Percentiles rank a stretch among this genome's conserved stretches.
These are phyloP conservation scores for Ophion ellenae DNA, from an alignment of 2,888 invertebrate genomes.

Conservation along the genomic window DNA sequence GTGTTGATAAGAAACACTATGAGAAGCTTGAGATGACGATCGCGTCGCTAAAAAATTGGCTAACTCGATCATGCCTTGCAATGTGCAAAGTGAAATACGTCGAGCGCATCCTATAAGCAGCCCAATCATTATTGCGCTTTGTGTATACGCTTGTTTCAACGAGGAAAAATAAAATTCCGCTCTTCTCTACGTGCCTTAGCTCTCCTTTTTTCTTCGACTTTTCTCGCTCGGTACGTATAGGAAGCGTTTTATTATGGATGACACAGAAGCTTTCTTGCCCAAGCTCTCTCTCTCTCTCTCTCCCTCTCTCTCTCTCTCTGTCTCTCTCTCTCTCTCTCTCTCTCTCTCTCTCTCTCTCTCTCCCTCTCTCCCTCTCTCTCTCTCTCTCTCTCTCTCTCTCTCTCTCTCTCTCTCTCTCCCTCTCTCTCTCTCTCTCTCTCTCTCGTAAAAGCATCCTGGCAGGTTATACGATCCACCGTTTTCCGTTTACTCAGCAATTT, in stretches of 20 bases:
- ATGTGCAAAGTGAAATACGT: not conserved
- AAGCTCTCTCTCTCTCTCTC: conserved; percentile 6
- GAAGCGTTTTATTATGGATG: conserved; percentile 46
- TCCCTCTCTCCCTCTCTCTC: conserved; percentile 18
- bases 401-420: not conserved
- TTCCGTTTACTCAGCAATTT: conserved; percentile 68
- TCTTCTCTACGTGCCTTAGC: not conserved
- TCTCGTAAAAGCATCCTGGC: conserved; percentile 62
- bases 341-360: conserved; percentile 21
- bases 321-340: not conserved
- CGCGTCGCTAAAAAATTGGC: not conserved
- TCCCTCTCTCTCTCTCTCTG: conserved; percentile 18
- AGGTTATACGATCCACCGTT: conserved; percentile 66
- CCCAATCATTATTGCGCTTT: not conserved
- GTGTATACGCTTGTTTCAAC: not conserved
- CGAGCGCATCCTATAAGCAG: not conserved
- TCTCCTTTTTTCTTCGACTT: not conserved
- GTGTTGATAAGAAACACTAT: too few relatives aligned
- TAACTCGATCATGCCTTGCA: not conserved
- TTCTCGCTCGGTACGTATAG: not conserved
- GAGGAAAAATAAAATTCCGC: not conserved
- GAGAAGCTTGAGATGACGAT: not conserved
- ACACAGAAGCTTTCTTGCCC: conserved; percentile 38
- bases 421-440: conserved; percentile 14
- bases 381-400: not conserved